Evolutionary conservation across 2,113 vertebrate species (phyloP), one percentile per base, ranked within the genome.

Genomic region (Camelus dromedarius): DNA sequence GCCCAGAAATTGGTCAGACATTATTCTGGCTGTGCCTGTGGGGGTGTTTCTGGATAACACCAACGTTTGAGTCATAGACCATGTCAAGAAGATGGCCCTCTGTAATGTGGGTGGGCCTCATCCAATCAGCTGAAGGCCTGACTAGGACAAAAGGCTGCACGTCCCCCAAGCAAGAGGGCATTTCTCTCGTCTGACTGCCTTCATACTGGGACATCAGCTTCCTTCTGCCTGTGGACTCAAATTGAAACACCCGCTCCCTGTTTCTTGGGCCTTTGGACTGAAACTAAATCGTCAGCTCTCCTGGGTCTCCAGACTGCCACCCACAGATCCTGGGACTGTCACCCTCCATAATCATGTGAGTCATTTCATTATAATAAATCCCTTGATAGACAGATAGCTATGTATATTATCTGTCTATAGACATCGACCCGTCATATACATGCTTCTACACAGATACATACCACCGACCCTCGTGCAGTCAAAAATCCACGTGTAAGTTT

Each of bases 81-180:
- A 38, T 32, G 1, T 22, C 18, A 12, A 6, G 46, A 16, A 30
- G 26, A 15, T 1, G 3, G 18, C 9, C 16, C 14, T 82, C 66
- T 16, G 16, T 10, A 3, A 0, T 1, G n/a, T 60, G 14, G 22
- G 16, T 6, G n/a, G 32, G 35, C 4, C 54, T 48, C n/a, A 5
- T 19, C 70, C 70, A 26, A 32, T 5, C 0, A 13, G 6, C 0
- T 19, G 15, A 50, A 54, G 22, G 24, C 19, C 2, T 16, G 16
- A 35, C 1, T 13, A 16, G n/a, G 38, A 10, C 12, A 14, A 15
- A 69, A 81, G 50, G 19, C 76, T 70, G 69, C 11, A 24, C 28
- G 5, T 38, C 26, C 7, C 72, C 16, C 20, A 4, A 3, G 5
- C 18, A 38, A 76, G 38, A 50, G 72, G 18, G 16, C 38, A 22